Evolutionary conservation across 2,888 invertebrate genomes (phyloP).

Genomic region (Napeogenes sylphis): DNA sequence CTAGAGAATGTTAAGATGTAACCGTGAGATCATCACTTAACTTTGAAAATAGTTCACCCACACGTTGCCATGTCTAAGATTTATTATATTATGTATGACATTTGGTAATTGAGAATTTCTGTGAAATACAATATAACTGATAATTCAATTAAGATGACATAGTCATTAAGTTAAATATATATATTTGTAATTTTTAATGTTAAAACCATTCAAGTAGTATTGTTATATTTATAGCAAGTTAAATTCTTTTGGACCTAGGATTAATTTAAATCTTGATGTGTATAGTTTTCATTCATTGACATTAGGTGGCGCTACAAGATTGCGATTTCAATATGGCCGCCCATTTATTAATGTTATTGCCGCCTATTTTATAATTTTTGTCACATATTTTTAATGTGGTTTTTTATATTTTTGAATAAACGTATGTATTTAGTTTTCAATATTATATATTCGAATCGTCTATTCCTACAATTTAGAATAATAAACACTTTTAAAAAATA

Average conservation of each 20-base stretch:
- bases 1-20: background rate
- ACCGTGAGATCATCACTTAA: constrained; percentile 1
- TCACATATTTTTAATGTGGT: background rate
- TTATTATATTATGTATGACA: too few relatives aligned
- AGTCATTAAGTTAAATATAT: too few relatives aligned
- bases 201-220: background rate
- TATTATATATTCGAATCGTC: too few relatives aligned
- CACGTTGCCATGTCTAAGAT: background rate
- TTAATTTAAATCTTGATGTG: background rate
- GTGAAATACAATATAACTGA: background rate
- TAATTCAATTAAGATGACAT: background rate
- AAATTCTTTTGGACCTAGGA: too few relatives aligned
- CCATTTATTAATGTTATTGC: constrained; percentile 6
- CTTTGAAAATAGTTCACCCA: background rate
- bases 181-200: background rate
- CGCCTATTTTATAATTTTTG: background rate
- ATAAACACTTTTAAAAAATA: too few relatives aligned
- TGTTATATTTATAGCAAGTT: too few relatives aligned
- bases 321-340: constrained; percentile 61
- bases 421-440: too few relatives aligned
- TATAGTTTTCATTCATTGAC: constrained; percentile 7
- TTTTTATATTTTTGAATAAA: background rate
- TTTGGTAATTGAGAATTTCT: background rate
- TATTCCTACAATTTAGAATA: too few relatives aligned
- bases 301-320: constrained; percentile 25